Conservation (phyloP, 2,113 vertebrate species). For the Lamprologus sp. region DNA sequence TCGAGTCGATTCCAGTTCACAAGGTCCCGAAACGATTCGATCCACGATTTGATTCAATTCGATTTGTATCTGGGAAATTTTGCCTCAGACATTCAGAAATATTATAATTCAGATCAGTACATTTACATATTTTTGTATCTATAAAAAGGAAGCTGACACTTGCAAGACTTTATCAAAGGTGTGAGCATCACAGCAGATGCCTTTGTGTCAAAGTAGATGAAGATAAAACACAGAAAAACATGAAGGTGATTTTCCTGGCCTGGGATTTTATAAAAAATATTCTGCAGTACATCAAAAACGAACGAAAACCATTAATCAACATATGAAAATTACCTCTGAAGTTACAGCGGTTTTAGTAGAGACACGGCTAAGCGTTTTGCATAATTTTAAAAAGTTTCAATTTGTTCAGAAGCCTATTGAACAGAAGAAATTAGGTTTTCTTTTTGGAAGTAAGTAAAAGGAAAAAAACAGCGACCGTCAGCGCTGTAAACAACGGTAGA, state of each 20-base stretch:
- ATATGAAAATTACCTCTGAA: rapidly evolving
- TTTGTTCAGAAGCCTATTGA: too few species aligned
- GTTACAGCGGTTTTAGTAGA: rapidly evolving
- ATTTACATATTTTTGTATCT: not conserved
- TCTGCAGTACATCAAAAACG: not conserved
- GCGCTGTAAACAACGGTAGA: too few species aligned
- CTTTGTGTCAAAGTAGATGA: not conserved
- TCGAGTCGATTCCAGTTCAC: not conserved
- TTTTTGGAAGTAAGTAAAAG: too few species aligned
- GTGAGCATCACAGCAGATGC: not conserved
- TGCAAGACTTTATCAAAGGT: not conserved
- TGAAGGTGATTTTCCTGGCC: not conserved
- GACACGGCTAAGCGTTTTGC: rapidly evolving
- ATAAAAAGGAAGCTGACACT: not conserved
- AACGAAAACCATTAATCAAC: not conserved
- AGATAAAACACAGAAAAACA: not conserved
- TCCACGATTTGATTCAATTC: not conserved
- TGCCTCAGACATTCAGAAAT: not conserved
- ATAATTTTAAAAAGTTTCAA: too few species aligned
- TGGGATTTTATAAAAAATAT: not conserved
- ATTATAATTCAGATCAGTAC: not conserved
- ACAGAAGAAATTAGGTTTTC: rapidly evolving
- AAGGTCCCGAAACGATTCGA: not conserved
- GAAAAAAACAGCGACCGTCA: rapidly evolving
- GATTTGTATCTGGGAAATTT: not conserved